Evolutionary conservation across 2,113 vertebrate genomes (phyloP), one percentile per base, ranked within the genome.

Genomic region (Copsychus sechellarum): DNA sequence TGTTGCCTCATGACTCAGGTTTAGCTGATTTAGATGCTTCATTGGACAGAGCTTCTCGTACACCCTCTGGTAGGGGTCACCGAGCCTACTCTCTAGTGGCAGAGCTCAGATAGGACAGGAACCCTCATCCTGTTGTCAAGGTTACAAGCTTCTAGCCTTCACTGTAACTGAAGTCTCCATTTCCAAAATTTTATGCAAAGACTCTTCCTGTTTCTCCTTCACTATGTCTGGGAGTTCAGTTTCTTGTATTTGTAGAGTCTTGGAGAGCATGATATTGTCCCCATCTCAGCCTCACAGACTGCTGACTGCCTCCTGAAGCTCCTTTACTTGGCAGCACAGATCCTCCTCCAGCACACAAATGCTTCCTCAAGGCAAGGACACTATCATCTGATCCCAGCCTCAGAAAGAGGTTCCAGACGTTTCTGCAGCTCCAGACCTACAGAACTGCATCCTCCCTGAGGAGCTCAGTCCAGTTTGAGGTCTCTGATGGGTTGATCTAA

Each of bases 91-190:
- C 51, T 38, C 24, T 29, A 47, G 29, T 13, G 42, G 50, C 24
- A 90, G 31, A 81, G 7, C 15, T 43, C 50, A 56, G 12, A 25
- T 0, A 25, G 19, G 45, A 28, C 18, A 90, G 45, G 6, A 90
- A 2, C 2, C 5, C 12, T 48, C 22, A 61, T 17, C 12, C 56
- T 48, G 6, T 16, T 61, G 18, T 29, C 1, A 2, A 57, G 9
- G 12, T 36, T 31, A 69, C 40, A 61, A 51, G 42, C 22, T 80
- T 76, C 43, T 43, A 81, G 33, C 6, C 23, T 33, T 67, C 58
- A 50, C 40, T 31, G 26, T 36, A 56, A 28, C 20, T 69, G 19
- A 11, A 43, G 4, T 48, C 21, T 77, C 31, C 14, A 66, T 34
- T 78, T 70, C 22, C 42, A 81, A 74, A 61, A 8, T 40, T 22